phyloP scores from a whole-genome alignment of 2,113 vertebrate genomes.

The Lipophrys pholis region DNA sequence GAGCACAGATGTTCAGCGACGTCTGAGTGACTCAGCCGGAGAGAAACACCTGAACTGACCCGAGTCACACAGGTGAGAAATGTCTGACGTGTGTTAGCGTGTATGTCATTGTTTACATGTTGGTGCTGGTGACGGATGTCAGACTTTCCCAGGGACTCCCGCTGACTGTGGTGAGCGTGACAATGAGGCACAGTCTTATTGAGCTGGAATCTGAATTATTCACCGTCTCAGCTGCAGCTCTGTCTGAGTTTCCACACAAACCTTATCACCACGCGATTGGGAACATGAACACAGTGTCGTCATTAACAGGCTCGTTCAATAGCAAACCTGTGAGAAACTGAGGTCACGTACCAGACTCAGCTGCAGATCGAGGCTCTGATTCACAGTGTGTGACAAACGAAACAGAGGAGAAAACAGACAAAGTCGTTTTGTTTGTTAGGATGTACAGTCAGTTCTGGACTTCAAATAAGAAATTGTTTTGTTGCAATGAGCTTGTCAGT shows the following conservation, averaged over 20 bases:
- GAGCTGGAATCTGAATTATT: slow-evolving; percentile 15
- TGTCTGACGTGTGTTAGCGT: slow-evolving; percentile 2
- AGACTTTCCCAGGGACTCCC: slow-evolving; percentile 35
- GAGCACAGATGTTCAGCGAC: slow-evolving; percentile 52
- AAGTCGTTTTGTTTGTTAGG: background rate
- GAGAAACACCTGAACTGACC: slow-evolving; percentile 55
- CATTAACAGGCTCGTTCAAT: background rate
- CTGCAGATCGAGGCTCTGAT: slow-evolving; percentile 80
- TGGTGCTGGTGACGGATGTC: background rate
- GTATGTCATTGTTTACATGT: slow-evolving; percentile 24
- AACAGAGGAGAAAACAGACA: background rate
- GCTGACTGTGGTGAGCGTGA: slow-evolving; percentile 15
- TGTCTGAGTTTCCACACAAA: slow-evolving; percentile 30
- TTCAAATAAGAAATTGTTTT: background rate
- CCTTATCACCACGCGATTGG: background rate
- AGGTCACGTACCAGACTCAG: slow-evolving; percentile 73
- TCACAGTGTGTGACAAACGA: background rate
- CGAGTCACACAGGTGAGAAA: slow-evolving; percentile 45
- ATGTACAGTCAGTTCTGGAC: background rate
- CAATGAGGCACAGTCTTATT: slow-evolving; percentile 22
- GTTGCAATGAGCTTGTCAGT: background rate
- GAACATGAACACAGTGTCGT: slow-evolving; percentile 22
- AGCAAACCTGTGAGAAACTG: slow-evolving; percentile 13
- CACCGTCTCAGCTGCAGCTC: slow-evolving; percentile 16
- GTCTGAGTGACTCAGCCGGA: slow-evolving; percentile 55